A percentile compares a stretch with the other conserved stretches of the same genome.
phyloP scores from a whole-genome alignment of 2,888 invertebrate genomes.

The Nemapogon koenigi region DNA sequence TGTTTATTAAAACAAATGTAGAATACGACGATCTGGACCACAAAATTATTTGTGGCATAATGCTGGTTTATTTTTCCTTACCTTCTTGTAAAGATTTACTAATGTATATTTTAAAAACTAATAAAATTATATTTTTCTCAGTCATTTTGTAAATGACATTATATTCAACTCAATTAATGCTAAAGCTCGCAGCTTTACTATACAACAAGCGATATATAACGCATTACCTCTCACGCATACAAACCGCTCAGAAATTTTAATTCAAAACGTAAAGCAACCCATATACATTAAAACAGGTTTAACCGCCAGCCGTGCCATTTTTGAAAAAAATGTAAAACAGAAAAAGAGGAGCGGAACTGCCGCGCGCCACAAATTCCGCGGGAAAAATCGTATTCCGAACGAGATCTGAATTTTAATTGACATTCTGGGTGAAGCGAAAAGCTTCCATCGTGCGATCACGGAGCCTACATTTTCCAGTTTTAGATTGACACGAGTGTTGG shows the following conservation, averaged over 20 bases:
- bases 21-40: no score
- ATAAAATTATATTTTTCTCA: no score
- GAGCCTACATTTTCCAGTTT: conserved; percentile 47
- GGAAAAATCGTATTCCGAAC: conserved; percentile 66
- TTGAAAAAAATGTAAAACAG: conserved; percentile 56
- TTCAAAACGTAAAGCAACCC: conserved; percentile 59
- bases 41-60: no score
- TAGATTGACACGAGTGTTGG: conserved; percentile 20
- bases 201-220: no score
- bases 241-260: conserved; percentile 27
- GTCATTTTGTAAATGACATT: no score
- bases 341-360: conserved; percentile 58
- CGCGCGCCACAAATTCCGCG: conserved; percentile 60
- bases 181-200: no score
- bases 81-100: no score
- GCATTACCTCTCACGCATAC: no score
- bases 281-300: conserved; percentile 63
- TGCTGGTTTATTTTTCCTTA: no score
- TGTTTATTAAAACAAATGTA: no score
- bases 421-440: conserved; percentile 41
- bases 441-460: conserved; percentile 28
- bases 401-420: conserved; percentile 67
- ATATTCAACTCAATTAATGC: no score
- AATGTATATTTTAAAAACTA: no score
- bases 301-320: conserved; percentile 60